Conservation (phyloP, 1,140 invertebrate species). For the Coboldia fuscipes region DNA sequence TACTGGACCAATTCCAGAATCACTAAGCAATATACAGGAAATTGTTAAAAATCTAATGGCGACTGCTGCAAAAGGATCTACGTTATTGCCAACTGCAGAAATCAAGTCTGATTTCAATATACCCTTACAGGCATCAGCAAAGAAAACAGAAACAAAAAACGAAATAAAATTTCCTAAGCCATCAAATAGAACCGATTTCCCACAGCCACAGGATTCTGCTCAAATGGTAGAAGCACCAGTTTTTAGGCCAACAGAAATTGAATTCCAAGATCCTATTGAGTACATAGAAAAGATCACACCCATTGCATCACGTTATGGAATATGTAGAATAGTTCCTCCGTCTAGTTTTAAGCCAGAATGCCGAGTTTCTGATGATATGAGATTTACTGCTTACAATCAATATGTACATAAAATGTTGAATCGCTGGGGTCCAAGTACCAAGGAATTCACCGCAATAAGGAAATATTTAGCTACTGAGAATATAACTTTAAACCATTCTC, state of each 20-base stretch:
- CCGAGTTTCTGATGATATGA: constrained; percentile 62
- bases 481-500: constrained; percentile 49
- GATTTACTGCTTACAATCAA: constrained; percentile 79
- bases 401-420: constrained; percentile 76
- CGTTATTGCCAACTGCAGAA: constrained; percentile 7
- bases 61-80: constrained; percentile 5
- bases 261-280: constrained; percentile 75
- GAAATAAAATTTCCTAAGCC: constrained; percentile 22
- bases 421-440: constrained; percentile 74
- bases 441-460: constrained; percentile 68
- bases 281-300: constrained; percentile 71
- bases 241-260: constrained; percentile 61
- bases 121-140: constrained; percentile 7
- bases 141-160: constrained; percentile 17
- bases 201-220: constrained; percentile 25
- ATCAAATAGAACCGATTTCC: constrained; percentile 28
- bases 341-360: constrained; percentile 71
- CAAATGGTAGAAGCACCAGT: constrained; percentile 59
- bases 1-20: constrained; percentile 17
- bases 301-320: constrained; percentile 60
- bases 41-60: constrained; percentile 13
- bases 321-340: constrained; percentile 80
- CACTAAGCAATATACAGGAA: constrained; percentile 12
- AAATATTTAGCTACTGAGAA: constrained; percentile 61
- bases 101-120: constrained; percentile 17